Evolutionary conservation across 2,888 invertebrate species (phyloP), one percentile per base, ranked within the genome.

Genomic region (Dusona sp.): DNA sequence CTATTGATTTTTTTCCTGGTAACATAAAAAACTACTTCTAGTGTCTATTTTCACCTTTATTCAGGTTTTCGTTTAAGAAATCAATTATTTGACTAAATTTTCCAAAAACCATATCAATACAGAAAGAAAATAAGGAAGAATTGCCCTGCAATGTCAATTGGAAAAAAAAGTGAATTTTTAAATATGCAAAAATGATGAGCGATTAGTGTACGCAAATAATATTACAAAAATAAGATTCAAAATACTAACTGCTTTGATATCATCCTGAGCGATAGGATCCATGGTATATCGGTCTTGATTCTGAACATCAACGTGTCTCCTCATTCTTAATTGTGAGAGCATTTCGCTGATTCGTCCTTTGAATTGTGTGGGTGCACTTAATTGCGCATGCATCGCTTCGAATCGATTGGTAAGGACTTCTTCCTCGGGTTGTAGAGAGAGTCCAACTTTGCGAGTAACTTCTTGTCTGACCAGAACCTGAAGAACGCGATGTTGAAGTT

Each of bases 271-370:
- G 67, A 95, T 93, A 3, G 95, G 94, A 92, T 98, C 98, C 93
- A 99, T 96, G 83, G 97, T 96, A 92, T 98, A 99, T 83, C 96
- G 95, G 90, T 97, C 97, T 65, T 96, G 96, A 8, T 95, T 94
- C 22, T 95, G 95, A 65, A 96, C 95, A 79, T 95, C 94, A 83
- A 95, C 93, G 61, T 95, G 94, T 83, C 96, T 95, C 90, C 97
- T 97, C 93, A 98, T 96, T 83, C 97, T 96, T 90, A 98, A 97
- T 89, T 98, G 98, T 22, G 98, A 98, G 88, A 98, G 95, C 91
- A 99, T 95, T 95, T 99, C 99, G 94, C 98, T 98, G 81, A 99
- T 95, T 79, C 98, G 97, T 84, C 98, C 98, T 97, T 98, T 98
- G 92, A 98, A 98, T 90, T 99, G 98, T 61, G 98, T 98, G 45